These are phyloP conservation scores for Otis tarda DNA, from an alignment of 2,113 vertebrate genomes.

Conservation along the genomic window DNA sequence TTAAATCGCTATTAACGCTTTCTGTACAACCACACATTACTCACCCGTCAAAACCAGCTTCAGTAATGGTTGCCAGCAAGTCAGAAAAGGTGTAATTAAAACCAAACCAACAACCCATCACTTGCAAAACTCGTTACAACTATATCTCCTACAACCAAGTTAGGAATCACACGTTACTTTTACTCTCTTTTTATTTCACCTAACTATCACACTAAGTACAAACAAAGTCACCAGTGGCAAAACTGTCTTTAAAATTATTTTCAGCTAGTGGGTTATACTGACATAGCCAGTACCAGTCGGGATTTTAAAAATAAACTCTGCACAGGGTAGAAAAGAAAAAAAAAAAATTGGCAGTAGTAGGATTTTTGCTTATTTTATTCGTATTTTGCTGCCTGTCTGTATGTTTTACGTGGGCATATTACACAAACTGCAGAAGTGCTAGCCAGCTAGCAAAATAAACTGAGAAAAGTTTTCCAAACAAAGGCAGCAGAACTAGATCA, in stretches of 20 bases:
- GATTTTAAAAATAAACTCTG: not conserved
- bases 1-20: constrained; percentile 20
- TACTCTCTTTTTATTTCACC: not conserved
- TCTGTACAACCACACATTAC: not conserved
- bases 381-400: not conserved
- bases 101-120: not conserved
- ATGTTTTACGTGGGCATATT: not conserved
- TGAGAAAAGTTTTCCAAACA: not conserved
- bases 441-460: constrained; percentile 31
- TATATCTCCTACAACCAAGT: not conserved
- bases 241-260: not conserved
- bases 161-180: not conserved
- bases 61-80: not conserved
- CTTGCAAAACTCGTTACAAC: not conserved
- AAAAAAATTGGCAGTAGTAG: not conserved
- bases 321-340: not conserved
- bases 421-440: not conserved
- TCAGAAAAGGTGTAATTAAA: constrained; percentile 6
- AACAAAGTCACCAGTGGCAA: not conserved
- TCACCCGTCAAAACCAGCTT: not conserved
- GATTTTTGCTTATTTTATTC: not conserved
- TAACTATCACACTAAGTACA: not conserved
- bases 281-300: rapidly evolving
- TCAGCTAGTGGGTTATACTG: not conserved
- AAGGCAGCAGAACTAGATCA: not conserved